phyloP scores from a whole-genome alignment of 2,113 vertebrate genomes.

The Semnornis frantzii region DNA sequence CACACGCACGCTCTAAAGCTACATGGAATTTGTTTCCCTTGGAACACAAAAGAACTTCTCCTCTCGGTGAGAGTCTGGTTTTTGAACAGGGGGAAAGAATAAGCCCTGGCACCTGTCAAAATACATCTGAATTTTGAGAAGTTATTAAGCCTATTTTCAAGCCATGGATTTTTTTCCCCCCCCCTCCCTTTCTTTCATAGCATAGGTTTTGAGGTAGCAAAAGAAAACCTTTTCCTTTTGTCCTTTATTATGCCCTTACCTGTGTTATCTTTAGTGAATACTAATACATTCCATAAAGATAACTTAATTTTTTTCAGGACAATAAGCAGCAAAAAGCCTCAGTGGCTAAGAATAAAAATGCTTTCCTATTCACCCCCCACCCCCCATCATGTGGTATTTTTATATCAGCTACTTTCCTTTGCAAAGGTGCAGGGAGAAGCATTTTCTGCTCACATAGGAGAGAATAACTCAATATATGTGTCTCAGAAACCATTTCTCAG shows the following conservation, averaged over 20 bases:
- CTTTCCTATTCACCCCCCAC: background rate
- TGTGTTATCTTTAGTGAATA: constrained; percentile 27
- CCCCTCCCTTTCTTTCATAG: background rate
- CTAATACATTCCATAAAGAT: constrained; percentile 17
- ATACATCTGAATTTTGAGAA: background rate
- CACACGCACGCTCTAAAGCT: background rate
- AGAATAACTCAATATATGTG: constrained; percentile 59
- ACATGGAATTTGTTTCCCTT: constrained; percentile 18
- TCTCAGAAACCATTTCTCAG: constrained; percentile 73
- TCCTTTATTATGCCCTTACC: constrained; percentile 13
- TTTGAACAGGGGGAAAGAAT: background rate
- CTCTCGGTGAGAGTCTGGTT: background rate
- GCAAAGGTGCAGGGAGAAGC: background rate
- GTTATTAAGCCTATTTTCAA: background rate
- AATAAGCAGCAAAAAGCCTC: constrained; percentile 2
- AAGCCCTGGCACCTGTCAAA: background rate
- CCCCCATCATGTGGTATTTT: background rate
- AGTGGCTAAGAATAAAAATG: background rate
- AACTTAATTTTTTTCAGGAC: constrained; percentile 52
- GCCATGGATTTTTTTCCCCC: background rate
- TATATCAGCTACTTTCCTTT: background rate
- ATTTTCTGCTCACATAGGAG: constrained; percentile 55
- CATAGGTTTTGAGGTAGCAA: background rate
- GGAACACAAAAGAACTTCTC: constrained; percentile 14
- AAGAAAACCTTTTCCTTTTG: background rate